Evolutionary conservation across 2,797 vertebrate genomes (phyloP), one percentile per base, ranked within the genome.

Genomic region (Setipinna tenuifilis): DNA sequence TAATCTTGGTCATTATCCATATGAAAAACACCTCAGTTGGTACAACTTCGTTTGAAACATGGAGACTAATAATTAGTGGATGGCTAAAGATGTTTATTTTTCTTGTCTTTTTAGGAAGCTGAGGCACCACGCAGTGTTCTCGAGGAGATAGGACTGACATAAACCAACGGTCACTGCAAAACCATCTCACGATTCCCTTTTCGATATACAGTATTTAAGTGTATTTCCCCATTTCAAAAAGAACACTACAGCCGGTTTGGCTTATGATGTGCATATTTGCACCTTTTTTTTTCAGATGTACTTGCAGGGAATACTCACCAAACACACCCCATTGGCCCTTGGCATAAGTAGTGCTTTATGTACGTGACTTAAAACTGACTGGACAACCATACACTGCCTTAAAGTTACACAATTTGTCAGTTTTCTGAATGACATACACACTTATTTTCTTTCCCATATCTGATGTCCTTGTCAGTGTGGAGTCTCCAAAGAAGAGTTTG

Each of bases 71-170:
- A 10, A 11, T 12, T 2, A 12, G 65, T 35, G 28, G 4, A 48
- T 48, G 46, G 46, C 46, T 48, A 48, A 71, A 1, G 28, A 31
- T 17, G 17, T 83, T 81, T 89, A 75, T 87, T 61, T 83, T 57
- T 94, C 94, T 91, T 90, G 0, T 78, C 19, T 21, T 0, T 78
- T 41, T 96, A 99, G 98, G 98, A 99, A 96, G 98, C 98, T 12
- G 98, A 99, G 93, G 98, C 98, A 86, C 98, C 98, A 88, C 97
- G 98, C 93, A 99, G 98, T 87, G 98, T 99, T 90, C 96, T 99
- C 93, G 98, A 99, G 95, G 98, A 99, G 93, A 99, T 99, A 90
- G 98, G 98, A 48, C 96, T 99, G 95, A 99, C 98, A 98, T 99
- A 98, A 95, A 91, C 71, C 35, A 57, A 83, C 31, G 19, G 28